phyloP scores from a whole-genome alignment of 2,888 invertebrate species.

The Chrysomela aeneicollis region DNA sequence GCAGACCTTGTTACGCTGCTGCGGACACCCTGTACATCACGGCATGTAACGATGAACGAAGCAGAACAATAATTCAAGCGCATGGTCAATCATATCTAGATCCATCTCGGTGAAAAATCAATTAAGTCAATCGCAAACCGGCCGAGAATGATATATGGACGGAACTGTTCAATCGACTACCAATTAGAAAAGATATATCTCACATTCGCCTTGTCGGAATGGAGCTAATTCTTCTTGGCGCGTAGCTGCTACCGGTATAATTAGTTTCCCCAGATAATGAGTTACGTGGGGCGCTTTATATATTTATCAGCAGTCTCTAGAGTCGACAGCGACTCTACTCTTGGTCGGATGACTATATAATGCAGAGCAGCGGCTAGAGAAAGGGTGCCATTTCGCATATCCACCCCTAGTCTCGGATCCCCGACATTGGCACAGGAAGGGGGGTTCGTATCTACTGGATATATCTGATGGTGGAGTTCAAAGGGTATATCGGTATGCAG shows the following conservation, averaged over 20 bases:
- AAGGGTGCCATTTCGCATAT: slow-evolving; percentile 36
- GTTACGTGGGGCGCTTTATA: slow-evolving; percentile 55
- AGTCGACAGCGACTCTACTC: slow-evolving; percentile 52
- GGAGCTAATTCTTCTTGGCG: slow-evolving; percentile 27
- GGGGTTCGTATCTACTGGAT: background rate
- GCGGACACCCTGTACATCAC: background rate
- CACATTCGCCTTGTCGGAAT: slow-evolving; percentile 9
- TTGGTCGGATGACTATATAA: slow-evolving; percentile 52
- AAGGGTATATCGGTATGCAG: background rate
- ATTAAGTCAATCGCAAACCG: background rate
- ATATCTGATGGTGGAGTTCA: background rate
- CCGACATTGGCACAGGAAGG: background rate
- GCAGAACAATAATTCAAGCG: background rate
- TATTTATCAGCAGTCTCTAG: slow-evolving; percentile 56
- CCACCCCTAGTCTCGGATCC: slow-evolving; percentile 2
- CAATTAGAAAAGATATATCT: slow-evolving; percentile 7
- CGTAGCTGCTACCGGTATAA: slow-evolving; percentile 7
- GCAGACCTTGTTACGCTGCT: too few relatives aligned
- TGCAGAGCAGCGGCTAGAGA: slow-evolving; percentile 41
- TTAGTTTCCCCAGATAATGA: slow-evolving; percentile 56
- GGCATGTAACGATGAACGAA: background rate
- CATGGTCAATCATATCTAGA: background rate
- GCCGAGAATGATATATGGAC: background rate
- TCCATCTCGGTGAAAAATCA: background rate
- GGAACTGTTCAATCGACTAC: background rate